A percentile compares a stretch with the other conserved stretches of the same genome.
phyloP scores from a whole-genome alignment of 2,888 invertebrate species.

The Morpho helenor region DNA sequence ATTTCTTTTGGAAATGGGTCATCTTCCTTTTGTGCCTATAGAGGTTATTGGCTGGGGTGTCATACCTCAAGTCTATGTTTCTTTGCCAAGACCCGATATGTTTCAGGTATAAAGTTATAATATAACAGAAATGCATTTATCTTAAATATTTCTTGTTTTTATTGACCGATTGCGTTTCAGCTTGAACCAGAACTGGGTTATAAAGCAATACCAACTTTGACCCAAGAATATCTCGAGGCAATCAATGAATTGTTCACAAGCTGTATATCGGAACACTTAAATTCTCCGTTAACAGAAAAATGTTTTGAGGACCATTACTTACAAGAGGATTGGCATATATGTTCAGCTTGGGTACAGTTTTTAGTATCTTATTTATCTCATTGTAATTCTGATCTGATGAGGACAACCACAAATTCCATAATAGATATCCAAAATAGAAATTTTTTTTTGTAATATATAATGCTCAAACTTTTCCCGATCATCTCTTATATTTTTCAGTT shows the following conservation, averaged over 20 bases:
- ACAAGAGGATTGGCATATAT: constrained; percentile 58
- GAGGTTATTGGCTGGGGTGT: constrained; percentile 78
- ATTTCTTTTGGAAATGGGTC: constrained; percentile 74
- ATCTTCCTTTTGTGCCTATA: constrained; percentile 73
- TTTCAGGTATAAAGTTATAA: constrained; percentile 12
- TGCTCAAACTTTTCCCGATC: no score
- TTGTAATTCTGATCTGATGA: no score
- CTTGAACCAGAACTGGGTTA: constrained; percentile 61
- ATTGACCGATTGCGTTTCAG: constrained; percentile 35
- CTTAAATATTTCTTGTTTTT: constrained; percentile 12
- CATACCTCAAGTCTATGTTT: constrained; percentile 78
- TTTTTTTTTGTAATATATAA: no score
- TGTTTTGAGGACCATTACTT: constrained; percentile 61
- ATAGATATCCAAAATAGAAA: no score
- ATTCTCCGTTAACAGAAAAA: constrained; percentile 54
- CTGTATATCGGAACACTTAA: constrained; percentile 44
- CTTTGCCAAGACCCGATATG: constrained; percentile 59
- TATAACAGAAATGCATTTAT: neutral
- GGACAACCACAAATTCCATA: no score
- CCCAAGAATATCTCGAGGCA: constrained; percentile 56
- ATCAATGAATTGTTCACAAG: constrained; percentile 52
- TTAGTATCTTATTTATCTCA: no score
- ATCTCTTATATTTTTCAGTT: no score
- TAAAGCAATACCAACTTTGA: constrained; percentile 62
- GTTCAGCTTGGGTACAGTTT: constrained; percentile 50